A percentile compares a stretch with the other conserved stretches of the same genome.
Evolutionary conservation across 2,888 invertebrate genomes (phyloP).

Genomic region (Lasioglossum morio): DNA sequence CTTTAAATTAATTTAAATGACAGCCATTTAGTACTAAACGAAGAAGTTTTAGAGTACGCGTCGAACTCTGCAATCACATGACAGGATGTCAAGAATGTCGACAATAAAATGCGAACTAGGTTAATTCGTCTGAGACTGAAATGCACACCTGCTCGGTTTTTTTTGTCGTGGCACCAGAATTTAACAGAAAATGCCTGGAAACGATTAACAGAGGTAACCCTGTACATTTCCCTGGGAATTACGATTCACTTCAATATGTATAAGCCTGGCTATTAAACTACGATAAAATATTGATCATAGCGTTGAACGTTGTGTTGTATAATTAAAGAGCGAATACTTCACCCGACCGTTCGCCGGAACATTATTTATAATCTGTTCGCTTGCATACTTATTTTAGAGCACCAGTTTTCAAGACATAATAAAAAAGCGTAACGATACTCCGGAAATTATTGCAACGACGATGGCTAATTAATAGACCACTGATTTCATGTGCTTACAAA

Average conservation of each 20-base stretch:
- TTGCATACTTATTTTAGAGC: background rate
- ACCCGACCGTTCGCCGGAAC: background rate
- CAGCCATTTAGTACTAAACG: background rate
- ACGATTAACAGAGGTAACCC: conserved; percentile 42
- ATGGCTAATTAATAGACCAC: background rate
- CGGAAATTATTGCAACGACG: background rate
- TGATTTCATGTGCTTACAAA: too few species aligned
- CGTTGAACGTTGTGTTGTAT: conserved; percentile 37
- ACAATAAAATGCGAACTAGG: background rate
- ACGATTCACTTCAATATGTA: conserved; percentile 39
- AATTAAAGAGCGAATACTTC: conserved; percentile 33
- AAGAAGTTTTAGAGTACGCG: background rate
- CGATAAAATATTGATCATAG: conserved; percentile 47
- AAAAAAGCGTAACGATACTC: too few species aligned
- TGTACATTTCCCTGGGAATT: conserved; percentile 27
- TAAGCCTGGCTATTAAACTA: conserved; percentile 36
- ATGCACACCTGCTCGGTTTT: background rate
- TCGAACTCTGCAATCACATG: background rate
- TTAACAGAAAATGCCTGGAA: conserved; percentile 1
- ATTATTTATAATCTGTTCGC: conserved; percentile 12
- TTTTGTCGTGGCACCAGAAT: background rate
- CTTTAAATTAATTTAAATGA: too few species aligned
- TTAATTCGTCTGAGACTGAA: conserved; percentile 5
- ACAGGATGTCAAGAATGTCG: background rate
- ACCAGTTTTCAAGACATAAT: too few species aligned